These are phyloP conservation scores for Physocephala rufipes DNA, from an alignment of 2,888 invertebrate species.

Conservation along the genomic window DNA sequence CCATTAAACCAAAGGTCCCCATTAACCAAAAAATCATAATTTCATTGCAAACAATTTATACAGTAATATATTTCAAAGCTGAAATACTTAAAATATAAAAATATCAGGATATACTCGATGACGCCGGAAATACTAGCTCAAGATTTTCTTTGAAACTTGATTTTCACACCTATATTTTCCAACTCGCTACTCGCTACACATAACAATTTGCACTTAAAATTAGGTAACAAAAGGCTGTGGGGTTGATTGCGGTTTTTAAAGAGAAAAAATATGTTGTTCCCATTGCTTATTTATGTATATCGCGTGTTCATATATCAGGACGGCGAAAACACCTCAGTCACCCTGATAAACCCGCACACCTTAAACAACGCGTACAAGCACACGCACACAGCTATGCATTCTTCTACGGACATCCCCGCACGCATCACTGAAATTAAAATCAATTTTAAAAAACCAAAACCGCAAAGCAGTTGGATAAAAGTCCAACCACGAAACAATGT, in stretches of 20 bases:
- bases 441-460: not conserved
- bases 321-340: slow-evolving; percentile 43
- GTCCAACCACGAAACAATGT: slow-evolving; percentile 26
- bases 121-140: no score
- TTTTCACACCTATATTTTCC: no score
- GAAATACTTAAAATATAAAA: no score
- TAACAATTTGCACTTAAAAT: no score
- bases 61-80: no score
- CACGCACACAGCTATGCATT: not conserved
- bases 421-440: slow-evolving; percentile 2
- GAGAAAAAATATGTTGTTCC: slow-evolving; percentile 7
- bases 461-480: not conserved
- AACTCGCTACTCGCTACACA: no score
- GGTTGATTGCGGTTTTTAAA: not conserved
- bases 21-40: no score
- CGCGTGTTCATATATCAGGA: slow-evolving; percentile 43
- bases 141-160: no score
- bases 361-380: not conserved
- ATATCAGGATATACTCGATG: no score
- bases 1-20: no score
- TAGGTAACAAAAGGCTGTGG: not conserved
- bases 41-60: no score
- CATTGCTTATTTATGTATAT: slow-evolving; percentile 26
- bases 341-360: slow-evolving; percentile 23
- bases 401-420: not conserved